Conservation (phyloP, 2,113 vertebrate genomes). For the Picathartes gymnocephalus region DNA sequence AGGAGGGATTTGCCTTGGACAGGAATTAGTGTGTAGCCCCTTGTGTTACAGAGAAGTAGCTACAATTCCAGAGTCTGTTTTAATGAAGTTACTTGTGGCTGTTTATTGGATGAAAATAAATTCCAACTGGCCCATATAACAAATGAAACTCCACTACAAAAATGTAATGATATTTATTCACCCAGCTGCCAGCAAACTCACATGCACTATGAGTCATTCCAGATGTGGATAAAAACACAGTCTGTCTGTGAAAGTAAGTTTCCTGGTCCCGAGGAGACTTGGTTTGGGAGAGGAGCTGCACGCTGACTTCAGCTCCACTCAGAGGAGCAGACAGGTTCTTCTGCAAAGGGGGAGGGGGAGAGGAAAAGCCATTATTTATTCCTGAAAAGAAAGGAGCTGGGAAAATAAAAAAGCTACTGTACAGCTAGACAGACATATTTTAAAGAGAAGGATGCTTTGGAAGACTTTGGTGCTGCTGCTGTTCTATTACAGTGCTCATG, state of each 20-base stretch:
- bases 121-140: slow-evolving; percentile 72
- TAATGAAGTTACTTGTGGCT: slow-evolving; percentile 59
- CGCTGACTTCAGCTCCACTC: slow-evolving; percentile 27
- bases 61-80: neutral
- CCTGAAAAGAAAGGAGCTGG: slow-evolving; percentile 11
- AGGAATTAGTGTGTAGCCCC: neutral
- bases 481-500: slow-evolving; percentile 63
- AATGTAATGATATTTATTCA: slow-evolving; percentile 77
- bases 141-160: slow-evolving; percentile 73
- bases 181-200: slow-evolving; percentile 76
- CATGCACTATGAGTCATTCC: slow-evolving; percentile 82
- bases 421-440: neutral
- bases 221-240: slow-evolving; percentile 82
- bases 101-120: slow-evolving; percentile 70
- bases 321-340: slow-evolving; percentile 27
- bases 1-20: neutral
- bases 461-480: slow-evolving; percentile 68
- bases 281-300: slow-evolving; percentile 44
- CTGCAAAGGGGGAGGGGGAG: neutral
- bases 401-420: neutral
- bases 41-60: neutral
- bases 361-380: neutral
- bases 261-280: slow-evolving; percentile 71
- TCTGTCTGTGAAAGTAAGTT: slow-evolving; percentile 72
- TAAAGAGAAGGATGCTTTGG: slow-evolving; percentile 66